phyloP scores from a whole-genome alignment of 2,797 vertebrate species.

The Cygnus olor region DNA sequence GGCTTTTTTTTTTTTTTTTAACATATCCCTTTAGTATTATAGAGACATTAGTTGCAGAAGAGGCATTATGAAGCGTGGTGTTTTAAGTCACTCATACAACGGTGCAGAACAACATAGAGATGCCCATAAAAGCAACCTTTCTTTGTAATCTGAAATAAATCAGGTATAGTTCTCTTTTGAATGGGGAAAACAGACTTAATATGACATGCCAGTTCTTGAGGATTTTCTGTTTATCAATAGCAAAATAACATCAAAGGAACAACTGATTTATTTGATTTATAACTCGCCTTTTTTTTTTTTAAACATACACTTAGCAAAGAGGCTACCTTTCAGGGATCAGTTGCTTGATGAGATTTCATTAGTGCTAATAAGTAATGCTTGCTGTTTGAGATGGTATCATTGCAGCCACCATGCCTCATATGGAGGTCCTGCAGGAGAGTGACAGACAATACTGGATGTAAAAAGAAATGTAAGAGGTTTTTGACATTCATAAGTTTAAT shows the following conservation, averaged over 20 bases:
- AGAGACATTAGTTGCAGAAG: neutral
- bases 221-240: constrained; percentile 1
- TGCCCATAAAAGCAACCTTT: neutral
- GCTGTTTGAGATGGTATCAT: neutral
- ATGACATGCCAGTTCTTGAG: neutral
- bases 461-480: neutral
- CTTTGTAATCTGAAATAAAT: neutral
- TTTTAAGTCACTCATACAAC: neutral
- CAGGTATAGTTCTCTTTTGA: neutral
- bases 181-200: neutral
- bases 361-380: neutral
- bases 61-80: fast-evolving
- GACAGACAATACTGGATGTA: neutral
- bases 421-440: neutral
- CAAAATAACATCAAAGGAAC: neutral
- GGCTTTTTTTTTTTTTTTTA: neutral
- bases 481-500: neutral
- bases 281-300: neutral
- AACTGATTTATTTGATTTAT: constrained; percentile 16
- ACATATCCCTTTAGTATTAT: neutral
- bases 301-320: neutral
- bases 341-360: constrained; percentile 3
- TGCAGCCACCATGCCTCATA: neutral
- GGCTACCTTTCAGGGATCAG: constrained; percentile 2
- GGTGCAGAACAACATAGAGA: neutral